Percentiles rank a stretch among this genome's conserved stretches.
Conservation (phyloP, 2,888 invertebrate species). For the Acleris laterana region DNA sequence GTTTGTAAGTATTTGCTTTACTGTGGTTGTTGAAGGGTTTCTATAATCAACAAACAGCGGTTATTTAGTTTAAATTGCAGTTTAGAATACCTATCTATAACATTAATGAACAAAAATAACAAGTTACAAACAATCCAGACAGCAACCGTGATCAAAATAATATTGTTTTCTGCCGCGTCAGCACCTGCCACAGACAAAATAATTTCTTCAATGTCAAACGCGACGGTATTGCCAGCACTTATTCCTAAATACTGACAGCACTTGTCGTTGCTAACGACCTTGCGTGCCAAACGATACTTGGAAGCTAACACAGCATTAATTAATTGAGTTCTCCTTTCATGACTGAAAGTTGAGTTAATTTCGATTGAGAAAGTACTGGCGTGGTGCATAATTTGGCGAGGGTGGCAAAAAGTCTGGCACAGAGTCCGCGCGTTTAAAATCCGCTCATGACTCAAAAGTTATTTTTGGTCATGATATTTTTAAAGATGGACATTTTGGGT, state of each 20-base stretch:
- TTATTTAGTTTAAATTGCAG: too few species aligned
- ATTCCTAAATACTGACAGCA: constrained; percentile 31
- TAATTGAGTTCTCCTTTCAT: constrained; percentile 65
- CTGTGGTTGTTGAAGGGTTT: too few species aligned
- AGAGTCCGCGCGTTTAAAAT: background rate
- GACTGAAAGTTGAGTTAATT: constrained; percentile 62
- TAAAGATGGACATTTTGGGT: background rate
- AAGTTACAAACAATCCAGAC: too few species aligned
- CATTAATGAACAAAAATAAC: too few species aligned
- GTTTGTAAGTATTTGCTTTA: background rate
- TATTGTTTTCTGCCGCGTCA: background rate
- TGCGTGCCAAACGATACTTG: constrained; percentile 66
- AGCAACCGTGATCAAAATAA: background rate
- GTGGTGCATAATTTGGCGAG: constrained; percentile 7
- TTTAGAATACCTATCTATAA: too few species aligned
- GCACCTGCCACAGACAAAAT: constrained; percentile 10
- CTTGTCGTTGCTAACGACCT: constrained; percentile 44
- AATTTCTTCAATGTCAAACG: background rate
- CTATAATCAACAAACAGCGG: too few species aligned
- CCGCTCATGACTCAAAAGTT: background rate
- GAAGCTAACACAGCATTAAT: constrained; percentile 63
- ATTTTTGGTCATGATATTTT: background rate
- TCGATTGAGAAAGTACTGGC: constrained; percentile 43
- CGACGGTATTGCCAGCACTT: background rate
- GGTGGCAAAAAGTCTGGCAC: constrained; percentile 2